Evolutionary conservation across 2,888 invertebrate genomes (phyloP).

Genomic region (Poecilobothrus nobilitatus): DNA sequence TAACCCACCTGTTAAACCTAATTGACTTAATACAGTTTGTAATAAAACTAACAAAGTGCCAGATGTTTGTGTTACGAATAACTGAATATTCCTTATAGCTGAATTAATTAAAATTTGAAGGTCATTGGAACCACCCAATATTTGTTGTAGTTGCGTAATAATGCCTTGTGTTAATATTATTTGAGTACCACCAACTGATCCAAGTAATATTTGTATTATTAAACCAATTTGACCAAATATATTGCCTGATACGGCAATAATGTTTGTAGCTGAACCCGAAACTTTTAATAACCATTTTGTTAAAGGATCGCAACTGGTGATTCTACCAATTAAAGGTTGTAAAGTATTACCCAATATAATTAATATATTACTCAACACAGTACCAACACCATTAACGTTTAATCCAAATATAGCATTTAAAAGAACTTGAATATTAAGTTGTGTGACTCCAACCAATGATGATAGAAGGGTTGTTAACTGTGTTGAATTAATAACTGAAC

Average conservation of each 20-base stretch:
- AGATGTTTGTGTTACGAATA: background rate
- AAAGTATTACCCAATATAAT: background rate
- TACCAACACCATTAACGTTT: background rate
- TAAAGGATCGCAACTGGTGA: background rate
- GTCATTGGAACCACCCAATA: background rate
- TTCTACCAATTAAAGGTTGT: background rate
- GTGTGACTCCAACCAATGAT: no score
- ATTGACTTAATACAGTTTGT: background rate
- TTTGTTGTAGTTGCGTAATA: background rate
- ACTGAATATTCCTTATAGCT: background rate
- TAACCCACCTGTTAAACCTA: background rate
- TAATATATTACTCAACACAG: background rate
- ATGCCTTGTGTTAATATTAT: background rate
- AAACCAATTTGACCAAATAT: background rate
- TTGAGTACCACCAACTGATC: background rate
- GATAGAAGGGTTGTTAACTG: no score
- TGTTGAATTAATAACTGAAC: no score
- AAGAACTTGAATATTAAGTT: background rate
- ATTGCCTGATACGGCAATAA: background rate
- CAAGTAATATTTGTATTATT: background rate
- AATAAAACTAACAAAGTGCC: background rate
- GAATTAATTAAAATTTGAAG: background rate
- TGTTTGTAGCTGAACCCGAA: background rate
- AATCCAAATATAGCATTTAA: background rate
- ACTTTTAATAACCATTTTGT: background rate